Conservation (phyloP, 1,140 invertebrate species). For the Bactericera cockerelli region DNA sequence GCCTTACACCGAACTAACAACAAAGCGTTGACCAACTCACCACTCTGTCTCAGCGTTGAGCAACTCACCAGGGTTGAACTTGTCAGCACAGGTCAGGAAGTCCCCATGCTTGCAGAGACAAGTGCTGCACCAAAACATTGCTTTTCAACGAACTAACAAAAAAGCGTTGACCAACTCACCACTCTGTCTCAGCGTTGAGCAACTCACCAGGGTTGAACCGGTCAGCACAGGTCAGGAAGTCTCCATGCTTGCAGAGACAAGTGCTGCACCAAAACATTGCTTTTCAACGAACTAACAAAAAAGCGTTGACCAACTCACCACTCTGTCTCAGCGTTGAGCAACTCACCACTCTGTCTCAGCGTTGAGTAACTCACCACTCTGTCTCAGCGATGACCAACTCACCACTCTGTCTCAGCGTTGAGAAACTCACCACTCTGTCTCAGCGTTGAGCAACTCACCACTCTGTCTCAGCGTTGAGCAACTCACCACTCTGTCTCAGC, state of each 20-base stretch:
- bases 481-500: constrained; percentile 85
- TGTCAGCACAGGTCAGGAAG: constrained; percentile 67
- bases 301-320: constrained; percentile 72
- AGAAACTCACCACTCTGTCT: constrained; percentile 52
- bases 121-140: constrained; percentile 52
- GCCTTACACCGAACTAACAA: constrained; percentile 81
- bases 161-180: constrained; percentile 72
- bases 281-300: constrained; percentile 82
- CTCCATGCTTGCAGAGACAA: constrained; percentile 72
- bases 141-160: constrained; percentile 86
- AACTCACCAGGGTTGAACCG: constrained; percentile 66
- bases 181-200: constrained; percentile 66
- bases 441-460: constrained; percentile 72
- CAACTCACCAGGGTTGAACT: constrained; percentile 64
- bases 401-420: constrained; percentile 68
- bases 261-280: constrained; percentile 58
- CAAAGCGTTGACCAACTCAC: constrained; percentile 76
- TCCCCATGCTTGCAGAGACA: constrained; percentile 75
- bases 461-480: constrained; percentile 69
- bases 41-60: constrained; percentile 69
- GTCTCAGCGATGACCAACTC: constrained; percentile 67
- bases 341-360: constrained; percentile 60
- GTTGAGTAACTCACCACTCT: constrained; percentile 71
- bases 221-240: constrained; percentile 69
- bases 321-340: constrained; percentile 66